A percentile compares a stretch with the other conserved stretches of the same genome.
phyloP scores from a whole-genome alignment of 2,113 vertebrate genomes.

The Agelaius phoeniceus region DNA sequence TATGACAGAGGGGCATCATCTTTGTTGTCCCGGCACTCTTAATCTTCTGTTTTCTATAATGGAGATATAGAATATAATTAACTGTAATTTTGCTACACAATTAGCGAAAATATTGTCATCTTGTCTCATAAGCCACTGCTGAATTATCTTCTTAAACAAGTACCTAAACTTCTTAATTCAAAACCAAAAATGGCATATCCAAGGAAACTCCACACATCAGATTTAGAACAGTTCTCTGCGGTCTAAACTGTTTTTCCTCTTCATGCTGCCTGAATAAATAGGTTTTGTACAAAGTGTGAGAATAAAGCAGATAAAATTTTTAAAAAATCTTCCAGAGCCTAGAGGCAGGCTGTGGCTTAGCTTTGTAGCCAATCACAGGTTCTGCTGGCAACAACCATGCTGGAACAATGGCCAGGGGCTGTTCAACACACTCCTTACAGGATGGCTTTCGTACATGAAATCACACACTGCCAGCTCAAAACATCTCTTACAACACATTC shows the following conservation, averaged over 20 bases:
- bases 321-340: background rate
- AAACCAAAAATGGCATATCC: background rate
- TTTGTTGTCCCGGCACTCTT: background rate
- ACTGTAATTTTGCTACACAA: background rate
- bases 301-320: background rate
- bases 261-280: background rate
- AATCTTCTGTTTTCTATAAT: background rate
- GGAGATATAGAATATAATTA: background rate
- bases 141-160: background rate
- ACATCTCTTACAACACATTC: background rate
- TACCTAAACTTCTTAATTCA: background rate
- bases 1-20: background rate
- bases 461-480: rapidly evolving
- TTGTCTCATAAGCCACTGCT: background rate
- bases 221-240: background rate
- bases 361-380: background rate
- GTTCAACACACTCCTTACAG: background rate
- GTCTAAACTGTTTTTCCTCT: background rate
- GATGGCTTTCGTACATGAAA: background rate
- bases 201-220: background rate
- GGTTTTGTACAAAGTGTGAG: background rate
- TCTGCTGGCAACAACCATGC: background rate
- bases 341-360: background rate
- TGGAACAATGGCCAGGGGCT: background rate
- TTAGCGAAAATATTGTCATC: background rate